Conservation (phyloP, 1,140 invertebrate species). For the Drosophila rufa region DNA sequence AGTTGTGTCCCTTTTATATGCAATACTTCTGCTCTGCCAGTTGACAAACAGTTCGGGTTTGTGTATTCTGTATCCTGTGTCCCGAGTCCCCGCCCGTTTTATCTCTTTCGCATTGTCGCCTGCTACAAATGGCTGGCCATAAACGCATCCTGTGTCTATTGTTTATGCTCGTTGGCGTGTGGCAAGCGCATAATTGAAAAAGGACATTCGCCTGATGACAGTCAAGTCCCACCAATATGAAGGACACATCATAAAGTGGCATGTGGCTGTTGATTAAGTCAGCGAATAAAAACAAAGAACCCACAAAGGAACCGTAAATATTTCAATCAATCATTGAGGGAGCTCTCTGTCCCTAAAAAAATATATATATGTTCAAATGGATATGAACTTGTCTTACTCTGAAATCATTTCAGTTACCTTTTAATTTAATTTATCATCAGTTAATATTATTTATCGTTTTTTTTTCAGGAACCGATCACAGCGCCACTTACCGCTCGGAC, state of each 20-base stretch:
- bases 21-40: conserved; percentile 55
- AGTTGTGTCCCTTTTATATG: conserved; percentile 61
- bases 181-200: conserved; percentile 82
- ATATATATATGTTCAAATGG: not conserved
- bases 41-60: conserved; percentile 76
- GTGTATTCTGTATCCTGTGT: conserved; percentile 29
- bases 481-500: conserved; percentile 69
- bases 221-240: conserved; percentile 59
- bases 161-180: conserved; percentile 77
- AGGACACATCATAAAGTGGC: conserved; percentile 60
- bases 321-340: conserved; percentile 45
- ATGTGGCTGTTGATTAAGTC: conserved; percentile 69
- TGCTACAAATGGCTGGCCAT: conserved; percentile 78
- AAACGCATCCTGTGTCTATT: conserved; percentile 83
- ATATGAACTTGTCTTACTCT: not conserved
- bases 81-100: conserved; percentile 34
- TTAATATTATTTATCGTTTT: not conserved
- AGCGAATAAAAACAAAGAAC: conserved; percentile 39
- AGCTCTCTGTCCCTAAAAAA: not conserved
- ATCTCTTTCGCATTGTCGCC: conserved; percentile 59
- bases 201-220: conserved; percentile 74
- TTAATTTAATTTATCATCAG: not conserved
- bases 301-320: conserved; percentile 41
- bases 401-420: not conserved
- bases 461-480: conserved; percentile 69